These are phyloP conservation scores for Apolygus lucorum DNA, from an alignment of 1,140 invertebrate species.

Conservation along the genomic window DNA sequence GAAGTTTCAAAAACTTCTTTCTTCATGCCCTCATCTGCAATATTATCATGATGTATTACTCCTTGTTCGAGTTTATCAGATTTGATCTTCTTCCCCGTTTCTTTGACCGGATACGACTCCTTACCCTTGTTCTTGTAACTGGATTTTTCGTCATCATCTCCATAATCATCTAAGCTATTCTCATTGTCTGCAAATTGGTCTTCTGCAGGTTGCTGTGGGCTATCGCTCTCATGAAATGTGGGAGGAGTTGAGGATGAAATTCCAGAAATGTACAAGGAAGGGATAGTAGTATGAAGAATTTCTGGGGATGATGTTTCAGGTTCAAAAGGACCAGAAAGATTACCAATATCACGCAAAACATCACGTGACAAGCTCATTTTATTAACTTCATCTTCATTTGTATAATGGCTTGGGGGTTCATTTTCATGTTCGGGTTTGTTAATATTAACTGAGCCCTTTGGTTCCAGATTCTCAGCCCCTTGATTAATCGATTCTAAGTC, in stretches of 20 bases:
- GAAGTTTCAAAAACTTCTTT: slow-evolving; percentile 1
- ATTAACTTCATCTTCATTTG: background rate
- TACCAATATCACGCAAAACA: background rate
- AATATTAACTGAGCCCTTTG: too few relatives aligned
- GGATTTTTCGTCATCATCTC: background rate
- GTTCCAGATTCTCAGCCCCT: too few relatives aligned
- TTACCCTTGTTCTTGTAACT: background rate
- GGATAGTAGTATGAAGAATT: too few relatives aligned
- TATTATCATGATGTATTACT: background rate
- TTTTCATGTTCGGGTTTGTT: background rate
- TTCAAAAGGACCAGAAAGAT: background rate
- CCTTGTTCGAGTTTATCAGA: background rate
- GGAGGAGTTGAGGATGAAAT: background rate
- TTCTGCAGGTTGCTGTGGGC: background rate
- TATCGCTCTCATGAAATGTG: too few relatives aligned
- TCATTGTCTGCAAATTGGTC: background rate
- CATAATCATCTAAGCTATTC: slow-evolving; percentile 2
- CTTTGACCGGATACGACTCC: background rate
- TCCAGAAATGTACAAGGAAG: background rate
- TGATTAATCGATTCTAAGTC: too few relatives aligned
- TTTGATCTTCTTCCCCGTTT: background rate
- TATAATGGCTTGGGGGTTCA: background rate
- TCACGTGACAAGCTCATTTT: background rate
- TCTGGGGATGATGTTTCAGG: background rate
- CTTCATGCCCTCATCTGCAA: background rate